phyloP scores from a whole-genome alignment of 2,888 invertebrate genomes.

The Exephanes ischioxanthus region DNA sequence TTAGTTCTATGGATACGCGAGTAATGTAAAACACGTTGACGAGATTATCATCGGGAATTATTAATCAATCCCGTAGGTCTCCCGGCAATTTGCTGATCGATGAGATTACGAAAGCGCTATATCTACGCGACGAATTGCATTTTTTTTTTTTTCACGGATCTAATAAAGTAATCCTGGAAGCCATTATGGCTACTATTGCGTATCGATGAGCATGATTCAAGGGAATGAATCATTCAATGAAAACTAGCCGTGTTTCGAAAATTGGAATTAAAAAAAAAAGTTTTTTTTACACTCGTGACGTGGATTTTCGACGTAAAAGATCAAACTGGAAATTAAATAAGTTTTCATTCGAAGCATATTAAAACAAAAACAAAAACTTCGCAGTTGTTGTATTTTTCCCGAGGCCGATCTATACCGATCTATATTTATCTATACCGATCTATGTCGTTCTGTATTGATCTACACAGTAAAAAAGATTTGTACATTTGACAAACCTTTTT shows the following conservation, averaged over 20 bases:
- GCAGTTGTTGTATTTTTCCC: too few relatives aligned
- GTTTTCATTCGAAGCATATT: not conserved
- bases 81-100: constrained; percentile 41
- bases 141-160: not conserved
- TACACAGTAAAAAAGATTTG: too few relatives aligned
- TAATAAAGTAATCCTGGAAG: constrained; percentile 6
- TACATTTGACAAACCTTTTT: too few relatives aligned
- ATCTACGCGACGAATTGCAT: not conserved
- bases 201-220: not conserved
- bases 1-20: not conserved
- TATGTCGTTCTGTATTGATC: too few relatives aligned
- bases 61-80: constrained; percentile 41
- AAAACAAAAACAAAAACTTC: too few relatives aligned
- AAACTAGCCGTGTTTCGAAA: not conserved
- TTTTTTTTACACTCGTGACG: not conserved
- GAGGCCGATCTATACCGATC: too few relatives aligned
- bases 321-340: not conserved
- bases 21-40: constrained; percentile 25
- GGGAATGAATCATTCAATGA: not conserved
- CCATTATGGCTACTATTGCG: not conserved
- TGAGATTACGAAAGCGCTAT: constrained; percentile 6
- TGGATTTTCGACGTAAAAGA: not conserved
- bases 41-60: constrained; percentile 52
- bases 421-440: too few relatives aligned
- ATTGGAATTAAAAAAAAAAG: not conserved